A percentile compares a stretch with the other conserved stretches of the same genome.
phyloP scores from a whole-genome alignment of 2,797 vertebrate genomes.

The Falco concolor region DNA sequence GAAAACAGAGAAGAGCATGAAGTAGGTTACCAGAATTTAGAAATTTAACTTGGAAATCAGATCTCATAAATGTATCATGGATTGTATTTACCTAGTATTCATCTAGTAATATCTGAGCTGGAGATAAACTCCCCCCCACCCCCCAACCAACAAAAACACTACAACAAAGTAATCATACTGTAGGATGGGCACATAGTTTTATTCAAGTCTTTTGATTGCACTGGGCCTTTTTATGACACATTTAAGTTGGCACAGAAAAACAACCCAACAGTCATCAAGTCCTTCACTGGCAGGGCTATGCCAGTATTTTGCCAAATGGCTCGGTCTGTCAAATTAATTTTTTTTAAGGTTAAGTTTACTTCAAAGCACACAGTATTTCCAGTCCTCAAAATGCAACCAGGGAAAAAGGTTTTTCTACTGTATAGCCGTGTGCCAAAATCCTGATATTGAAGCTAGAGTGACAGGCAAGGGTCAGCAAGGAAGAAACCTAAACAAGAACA shows the following conservation, averaged over 20 bases:
- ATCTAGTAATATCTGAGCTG: background rate
- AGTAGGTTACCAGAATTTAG: background rate
- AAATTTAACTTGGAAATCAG: background rate
- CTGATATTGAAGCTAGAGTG: background rate
- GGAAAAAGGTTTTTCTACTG: background rate
- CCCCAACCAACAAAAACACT: background rate
- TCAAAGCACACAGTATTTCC: background rate
- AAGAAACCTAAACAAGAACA: background rate
- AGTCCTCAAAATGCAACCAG: background rate
- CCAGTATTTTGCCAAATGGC: background rate
- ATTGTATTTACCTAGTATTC: background rate
- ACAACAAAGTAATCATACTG: background rate
- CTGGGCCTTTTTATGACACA: background rate
- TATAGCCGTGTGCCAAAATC: background rate
- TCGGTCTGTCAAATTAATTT: background rate
- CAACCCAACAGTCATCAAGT: background rate
- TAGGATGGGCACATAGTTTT: background rate
- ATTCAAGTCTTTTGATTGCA: background rate
- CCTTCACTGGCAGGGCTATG: background rate
- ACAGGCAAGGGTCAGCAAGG: background rate
- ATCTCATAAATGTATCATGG: background rate
- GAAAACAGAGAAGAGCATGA: fast-evolving
- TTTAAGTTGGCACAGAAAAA: background rate
- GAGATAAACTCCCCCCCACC: background rate
- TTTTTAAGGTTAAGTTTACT: background rate